A percentile compares a stretch with the other conserved stretches of the same genome.
Evolutionary conservation across 2,113 vertebrate genomes (phyloP).

Genomic region (Seriola aureovittata): DNA sequence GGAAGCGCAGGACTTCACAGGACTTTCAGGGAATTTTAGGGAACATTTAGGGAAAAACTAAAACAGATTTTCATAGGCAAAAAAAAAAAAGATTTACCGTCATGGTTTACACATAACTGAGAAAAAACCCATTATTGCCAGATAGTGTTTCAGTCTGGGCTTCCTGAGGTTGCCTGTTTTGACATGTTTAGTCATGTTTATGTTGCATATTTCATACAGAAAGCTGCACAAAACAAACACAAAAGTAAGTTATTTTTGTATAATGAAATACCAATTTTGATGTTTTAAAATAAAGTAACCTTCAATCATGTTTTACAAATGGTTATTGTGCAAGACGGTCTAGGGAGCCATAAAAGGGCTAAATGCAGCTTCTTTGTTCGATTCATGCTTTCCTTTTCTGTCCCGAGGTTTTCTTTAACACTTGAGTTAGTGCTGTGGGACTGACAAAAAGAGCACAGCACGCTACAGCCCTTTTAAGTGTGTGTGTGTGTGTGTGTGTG

Average conservation of each 20-base stretch:
- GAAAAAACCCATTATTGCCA: background rate
- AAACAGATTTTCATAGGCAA: background rate
- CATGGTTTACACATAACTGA: background rate
- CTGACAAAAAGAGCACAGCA: background rate
- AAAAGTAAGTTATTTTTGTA: background rate
- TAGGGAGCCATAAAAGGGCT: slow-evolving; percentile 29
- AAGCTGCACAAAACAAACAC: background rate
- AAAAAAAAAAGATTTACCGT: background rate
- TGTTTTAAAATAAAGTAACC: background rate
- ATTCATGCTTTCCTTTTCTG: slow-evolving; percentile 9
- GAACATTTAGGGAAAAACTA: background rate
- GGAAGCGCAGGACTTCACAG: slow-evolving; percentile 19
- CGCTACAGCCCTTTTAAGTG: background rate
- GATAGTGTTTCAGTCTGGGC: background rate
- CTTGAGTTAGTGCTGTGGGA: slow-evolving; percentile 1
- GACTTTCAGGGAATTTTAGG: background rate
- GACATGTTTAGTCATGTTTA: background rate
- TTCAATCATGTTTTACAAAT: slow-evolving; percentile 10
- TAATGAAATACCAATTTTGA: background rate
- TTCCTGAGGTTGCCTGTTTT: background rate
- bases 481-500: background rate
- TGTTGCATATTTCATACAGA: background rate
- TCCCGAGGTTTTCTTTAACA: slow-evolving; percentile 1
- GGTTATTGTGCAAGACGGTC: slow-evolving; percentile 17
- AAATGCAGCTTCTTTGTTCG: slow-evolving; percentile 39